Evolutionary conservation across 2,113 vertebrate genomes (phyloP).

Genomic region (Neolamprologus caudopunctatus): DNA sequence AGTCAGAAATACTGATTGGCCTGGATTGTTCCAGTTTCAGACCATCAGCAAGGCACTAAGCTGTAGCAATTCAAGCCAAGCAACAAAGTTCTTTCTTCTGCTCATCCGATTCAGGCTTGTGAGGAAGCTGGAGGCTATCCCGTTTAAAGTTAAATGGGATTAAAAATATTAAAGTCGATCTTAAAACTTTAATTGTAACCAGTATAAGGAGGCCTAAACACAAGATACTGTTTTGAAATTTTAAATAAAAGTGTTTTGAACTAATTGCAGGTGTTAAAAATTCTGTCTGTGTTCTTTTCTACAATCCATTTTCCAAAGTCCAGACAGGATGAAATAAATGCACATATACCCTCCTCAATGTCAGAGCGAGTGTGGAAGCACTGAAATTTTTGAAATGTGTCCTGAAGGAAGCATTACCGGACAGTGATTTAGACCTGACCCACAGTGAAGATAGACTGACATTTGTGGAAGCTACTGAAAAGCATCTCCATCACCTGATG

Average conservation of each 20-base stretch:
- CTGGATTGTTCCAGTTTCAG: not conserved
- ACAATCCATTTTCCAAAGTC: not conserved
- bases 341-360: not conserved
- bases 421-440: not conserved
- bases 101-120: not conserved
- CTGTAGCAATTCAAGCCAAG: not conserved
- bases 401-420: not conserved
- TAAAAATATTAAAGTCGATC: not conserved
- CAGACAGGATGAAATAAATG: not conserved
- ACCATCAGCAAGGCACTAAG: not conserved
- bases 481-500: not conserved
- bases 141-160: not conserved
- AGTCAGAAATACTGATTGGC: not conserved
- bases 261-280: not conserved
- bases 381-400: not conserved
- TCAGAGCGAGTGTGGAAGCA: not conserved
- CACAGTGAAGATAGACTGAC: not conserved
- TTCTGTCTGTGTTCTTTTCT: not conserved
- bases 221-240: not conserved
- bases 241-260: fast-evolving
- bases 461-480: not conserved
- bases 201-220: not conserved
- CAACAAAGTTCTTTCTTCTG: not conserved
- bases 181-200: not conserved
- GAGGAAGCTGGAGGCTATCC: not conserved